Base-by-base conservation (phyloP, 2,888 invertebrate species). In the Argyra leucocephala region DNA sequence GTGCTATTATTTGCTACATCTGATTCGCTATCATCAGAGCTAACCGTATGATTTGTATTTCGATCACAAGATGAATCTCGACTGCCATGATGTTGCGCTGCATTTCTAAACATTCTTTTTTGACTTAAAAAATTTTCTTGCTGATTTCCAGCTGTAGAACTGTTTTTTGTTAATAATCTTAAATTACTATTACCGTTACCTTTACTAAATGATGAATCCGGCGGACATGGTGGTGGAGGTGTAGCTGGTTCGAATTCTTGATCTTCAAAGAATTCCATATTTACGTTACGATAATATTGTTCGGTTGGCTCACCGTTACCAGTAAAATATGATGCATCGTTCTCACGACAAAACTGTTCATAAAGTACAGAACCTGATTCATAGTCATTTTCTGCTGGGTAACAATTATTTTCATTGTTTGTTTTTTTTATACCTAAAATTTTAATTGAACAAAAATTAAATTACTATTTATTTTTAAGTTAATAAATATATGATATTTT, bases 251-350 rank as follows among this genome's bases (percentile, higher is more conserved):
- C 73, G 64, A 72, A 72, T 64, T 73, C 69, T 67, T 71, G 71
- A 68, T 72, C 71, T 64, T 73, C 72, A 62, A 72, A 71, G 67
- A 72, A 73, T 69, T 72, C 73, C 71, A 72, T 71, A 67, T 73
- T 73, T 36, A 73, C 72, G 68, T 73, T 73, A 57, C 73, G 70
- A 63, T 73, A 73, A 66, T 73, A 73, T 64, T 73, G 72, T 68
- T 73, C 73, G 22, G 73, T 73, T 61, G 73, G 73, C 67, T 73
- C 73, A 61, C 73, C 73, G 62, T 72, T 71, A 66, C 71, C 70
- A 63, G 71, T 72, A 64, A 73, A 73, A 67, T 71, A 73, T n/a
- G 70, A 70, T 7, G 72, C 69, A 60, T 73, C 73, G 63, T 72
- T 69, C 60, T 72, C 72, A 60, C 71, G 71, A 63, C 71, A 71